Evolutionary conservation across 1,140 invertebrate genomes (phyloP), one percentile per base, ranked within the genome.

Genomic region (Lepidurus packardi): DNA sequence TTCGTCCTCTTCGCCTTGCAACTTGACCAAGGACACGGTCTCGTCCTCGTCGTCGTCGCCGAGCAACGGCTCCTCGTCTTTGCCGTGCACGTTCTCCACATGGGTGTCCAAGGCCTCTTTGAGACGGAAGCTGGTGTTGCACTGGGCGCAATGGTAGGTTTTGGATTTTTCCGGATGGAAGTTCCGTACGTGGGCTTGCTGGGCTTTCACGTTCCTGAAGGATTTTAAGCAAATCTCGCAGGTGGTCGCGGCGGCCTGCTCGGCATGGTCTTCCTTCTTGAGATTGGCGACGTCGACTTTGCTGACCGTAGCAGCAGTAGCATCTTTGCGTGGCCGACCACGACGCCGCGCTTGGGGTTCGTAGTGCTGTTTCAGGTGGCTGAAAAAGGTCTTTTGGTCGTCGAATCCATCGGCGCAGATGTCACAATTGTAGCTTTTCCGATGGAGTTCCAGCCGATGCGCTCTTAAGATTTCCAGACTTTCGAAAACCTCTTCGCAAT

Each of bases 41-140:
- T 92, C 92, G 83, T 92, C 92, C 88, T 93, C 92, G 83, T 94
- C 87, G 84, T 93, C 92, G 84, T 93, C 92, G 0, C 92, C 89
- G 81, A 89, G 87, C 8, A 87, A 85, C 16, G 84, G 86, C 21
- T 83, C 81, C 73, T 81, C 75, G 81, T 80, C 42, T 24, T 76
- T 53, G 21, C 77, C 77, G 47, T 44, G 75, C 13, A 75, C 74
- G 43, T 80, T 78, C 44, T 80, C 74, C 78, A 90, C 86, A 81
- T 92, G 90, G 6, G 86, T 85, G 65, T 91, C 90, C 80, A 88
- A 89, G n/a, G 89, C 87, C 81, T 90, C 91, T 82, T 90, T 89
- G 77, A 89, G 87, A 47, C 88, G 85, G 82, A 91, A 91, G 41
- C 86, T 86, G 82, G 89, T 90, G 76, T 89, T 89, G 81, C 90